These are phyloP conservation scores for Philaenus spumarius DNA, from an alignment of 1,140 invertebrate species.

Conservation along the genomic window DNA sequence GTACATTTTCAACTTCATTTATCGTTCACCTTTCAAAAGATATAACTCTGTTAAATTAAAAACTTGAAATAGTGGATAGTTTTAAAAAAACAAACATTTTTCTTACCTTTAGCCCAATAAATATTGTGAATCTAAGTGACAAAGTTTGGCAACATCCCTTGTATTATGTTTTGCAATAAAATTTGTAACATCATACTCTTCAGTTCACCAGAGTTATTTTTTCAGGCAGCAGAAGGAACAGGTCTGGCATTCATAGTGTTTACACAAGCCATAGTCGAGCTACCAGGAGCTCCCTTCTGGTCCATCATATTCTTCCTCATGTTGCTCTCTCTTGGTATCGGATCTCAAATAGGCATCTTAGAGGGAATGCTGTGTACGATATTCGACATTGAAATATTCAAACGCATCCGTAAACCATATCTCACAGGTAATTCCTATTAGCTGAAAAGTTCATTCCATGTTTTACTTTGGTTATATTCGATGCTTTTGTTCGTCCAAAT, in stretches of 20 bases:
- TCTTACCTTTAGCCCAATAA: too few relatives aligned
- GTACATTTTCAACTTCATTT: too few relatives aligned
- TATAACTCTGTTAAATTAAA: too few relatives aligned
- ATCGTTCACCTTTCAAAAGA: too few relatives aligned
- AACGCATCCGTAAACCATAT: conserved; percentile 77
- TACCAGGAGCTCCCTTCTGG: conserved; percentile 88
- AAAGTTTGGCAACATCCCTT: too few relatives aligned
- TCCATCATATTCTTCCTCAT: conserved; percentile 90
- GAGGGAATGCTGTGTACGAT: conserved; percentile 91
- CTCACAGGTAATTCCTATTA: conserved; percentile 67
- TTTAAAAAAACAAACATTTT: too few relatives aligned
- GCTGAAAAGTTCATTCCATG: neutral
- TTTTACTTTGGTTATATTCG: neutral
- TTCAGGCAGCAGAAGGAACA: conserved; percentile 84
- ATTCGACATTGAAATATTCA: conserved; percentile 87
- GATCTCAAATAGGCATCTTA: conserved; percentile 86
- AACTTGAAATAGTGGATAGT: too few relatives aligned
- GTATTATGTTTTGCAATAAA: neutral
- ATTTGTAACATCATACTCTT: neutral
- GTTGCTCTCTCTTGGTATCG: conserved; percentile 80
- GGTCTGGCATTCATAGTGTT: conserved; percentile 89
- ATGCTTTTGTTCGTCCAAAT: too few relatives aligned
- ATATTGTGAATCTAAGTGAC: too few relatives aligned
- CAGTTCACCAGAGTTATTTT: conserved; percentile 23
- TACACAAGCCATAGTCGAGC: conserved; percentile 84